Base-by-base conservation (phyloP, 1,140 invertebrate genomes). In the Drosophila teissieri region DNA sequence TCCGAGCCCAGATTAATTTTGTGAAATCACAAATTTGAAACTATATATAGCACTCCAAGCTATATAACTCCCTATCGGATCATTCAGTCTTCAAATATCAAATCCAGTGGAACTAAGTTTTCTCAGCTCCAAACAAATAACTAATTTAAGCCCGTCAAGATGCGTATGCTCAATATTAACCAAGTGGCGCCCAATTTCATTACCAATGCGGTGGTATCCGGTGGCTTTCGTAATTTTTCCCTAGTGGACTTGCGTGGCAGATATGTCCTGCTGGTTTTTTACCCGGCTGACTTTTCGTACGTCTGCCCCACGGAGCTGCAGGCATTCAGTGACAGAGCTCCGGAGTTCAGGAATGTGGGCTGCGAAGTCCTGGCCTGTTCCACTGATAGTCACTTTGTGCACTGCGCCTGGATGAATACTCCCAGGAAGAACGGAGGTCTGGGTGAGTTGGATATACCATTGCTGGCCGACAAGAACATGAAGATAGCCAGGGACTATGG, bases 221-320 rank as follows among this genome's bases (percentile, higher is more conserved):
- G 96, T 15, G 94, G 96, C 80, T 98, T 99, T 91, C 97, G 97
- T 89, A 95, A 97, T 14, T 95, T 99, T 39, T 95, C 95, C 3
- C 93, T 99, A 5, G 92, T 94, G 0, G 97, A 99, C 82, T 99
- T 96, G 93, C 95, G 96, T 84, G 98, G 98, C 69, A 98, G 98
- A 96, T 99, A 99, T 91, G 94, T 99, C 0, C 95, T 99, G 0
- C 92, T 99, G 3, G 98, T 99, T 92, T 99, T 99, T 94, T 99
- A 99, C 91, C 98, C 98, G 3, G 93, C 98, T 34, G 98, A 99
- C 92, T 99, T 99, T 88, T 98, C 97, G 0, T 98, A 98, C 91
- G 98, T 98, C 0, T 98, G 98, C 83, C 97, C 98, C 24, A 98
- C 98, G 15, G 98, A 99, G 93, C 97, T 98, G 72, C 97, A 98